A percentile compares a stretch with the other conserved stretches of the same genome.
Evolutionary conservation across 2,113 vertebrate species (phyloP).

Genomic region (Laticauda colubrina): DNA sequence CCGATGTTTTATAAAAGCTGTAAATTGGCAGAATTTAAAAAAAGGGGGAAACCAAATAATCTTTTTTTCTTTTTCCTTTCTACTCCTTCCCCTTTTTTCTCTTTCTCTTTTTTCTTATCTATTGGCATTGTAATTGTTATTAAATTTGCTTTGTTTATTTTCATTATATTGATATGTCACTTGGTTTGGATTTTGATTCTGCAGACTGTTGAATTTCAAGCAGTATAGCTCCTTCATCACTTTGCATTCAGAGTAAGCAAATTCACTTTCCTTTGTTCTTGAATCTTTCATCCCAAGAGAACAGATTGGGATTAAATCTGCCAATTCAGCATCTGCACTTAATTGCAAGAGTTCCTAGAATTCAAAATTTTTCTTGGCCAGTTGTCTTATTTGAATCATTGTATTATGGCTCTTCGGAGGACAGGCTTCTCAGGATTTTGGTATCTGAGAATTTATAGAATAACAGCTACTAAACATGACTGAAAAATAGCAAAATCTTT

Average conservation of each 20-base stretch:
- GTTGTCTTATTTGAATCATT: not conserved
- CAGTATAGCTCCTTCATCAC: not conserved
- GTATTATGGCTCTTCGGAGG: not conserved
- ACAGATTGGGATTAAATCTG: not conserved
- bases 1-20: not conserved
- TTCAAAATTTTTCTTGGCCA: not conserved
- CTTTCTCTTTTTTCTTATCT: not conserved
- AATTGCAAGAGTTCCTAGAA: not conserved
- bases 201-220: not conserved
- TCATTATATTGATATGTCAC: not conserved
- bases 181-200: not conserved
- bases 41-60: not conserved
- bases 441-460: not conserved
- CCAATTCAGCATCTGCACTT: not conserved
- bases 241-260: not conserved
- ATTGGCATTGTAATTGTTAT: not conserved
- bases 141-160: not conserved
- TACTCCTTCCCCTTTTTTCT: not conserved
- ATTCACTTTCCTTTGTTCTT: not conserved
- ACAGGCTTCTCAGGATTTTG: not conserved
- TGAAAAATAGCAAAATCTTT: not conserved
- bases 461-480: not conserved
- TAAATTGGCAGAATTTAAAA: not conserved
- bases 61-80: not conserved
- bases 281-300: not conserved